These are phyloP conservation scores for Nesoenas mayeri DNA, from an alignment of 2,113 vertebrate genomes.

Conservation along the genomic window DNA sequence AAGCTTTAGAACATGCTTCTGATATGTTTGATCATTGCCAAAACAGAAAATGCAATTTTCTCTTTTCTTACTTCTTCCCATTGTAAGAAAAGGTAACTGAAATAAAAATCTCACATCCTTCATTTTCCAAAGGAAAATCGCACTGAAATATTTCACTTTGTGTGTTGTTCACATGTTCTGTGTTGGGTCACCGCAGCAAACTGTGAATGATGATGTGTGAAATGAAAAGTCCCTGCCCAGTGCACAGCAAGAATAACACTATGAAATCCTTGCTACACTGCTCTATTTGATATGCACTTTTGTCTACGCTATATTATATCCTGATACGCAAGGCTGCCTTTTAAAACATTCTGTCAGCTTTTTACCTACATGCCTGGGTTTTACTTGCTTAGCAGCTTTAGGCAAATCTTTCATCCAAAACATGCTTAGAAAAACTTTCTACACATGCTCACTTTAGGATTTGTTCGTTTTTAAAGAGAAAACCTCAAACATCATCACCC, in stretches of 20 bases:
- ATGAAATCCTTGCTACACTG: not conserved
- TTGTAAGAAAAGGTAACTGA: not conserved
- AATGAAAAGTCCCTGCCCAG: slow-evolving; percentile 56
- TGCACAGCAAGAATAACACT: slow-evolving; percentile 16
- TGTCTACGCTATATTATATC: not conserved
- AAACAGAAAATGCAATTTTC: not conserved
- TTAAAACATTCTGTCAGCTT: not conserved
- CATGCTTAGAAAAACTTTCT: not conserved
- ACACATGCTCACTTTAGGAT: not conserved
- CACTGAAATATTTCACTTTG: not conserved
- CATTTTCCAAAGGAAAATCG: not conserved
- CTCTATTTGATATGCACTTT: not conserved
- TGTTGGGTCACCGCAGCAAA: not conserved
- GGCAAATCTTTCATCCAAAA: not conserved
- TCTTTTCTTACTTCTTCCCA: not conserved
- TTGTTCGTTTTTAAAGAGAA: too few relatives aligned
- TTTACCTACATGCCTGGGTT: not conserved
- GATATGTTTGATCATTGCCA: not conserved
- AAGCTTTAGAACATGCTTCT: not conserved
- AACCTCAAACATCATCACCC: not conserved
- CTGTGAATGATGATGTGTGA: slow-evolving; percentile 67
- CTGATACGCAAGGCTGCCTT: not conserved
- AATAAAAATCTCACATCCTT: not conserved
- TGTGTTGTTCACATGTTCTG: slow-evolving; percentile 10
- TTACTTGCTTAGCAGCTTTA: not conserved